Conservation (phyloP, 1,140 invertebrate species). For the Parapsyche elsis region DNA sequence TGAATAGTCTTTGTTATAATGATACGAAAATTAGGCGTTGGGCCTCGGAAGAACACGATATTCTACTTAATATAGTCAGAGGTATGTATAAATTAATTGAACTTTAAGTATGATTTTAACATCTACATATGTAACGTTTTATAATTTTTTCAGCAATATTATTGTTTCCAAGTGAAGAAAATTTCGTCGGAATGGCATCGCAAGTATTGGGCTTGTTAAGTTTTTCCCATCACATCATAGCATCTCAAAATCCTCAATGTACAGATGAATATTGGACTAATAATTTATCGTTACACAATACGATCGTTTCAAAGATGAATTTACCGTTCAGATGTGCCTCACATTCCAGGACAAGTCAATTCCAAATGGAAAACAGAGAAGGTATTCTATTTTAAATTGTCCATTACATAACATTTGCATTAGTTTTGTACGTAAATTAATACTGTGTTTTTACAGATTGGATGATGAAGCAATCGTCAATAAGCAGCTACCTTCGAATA, state of each 20-base stretch:
- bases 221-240: constrained; percentile 47
- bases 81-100: constrained; percentile 64
- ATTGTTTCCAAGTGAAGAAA: constrained; percentile 67
- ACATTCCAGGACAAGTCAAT: constrained; percentile 65
- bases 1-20: constrained; percentile 69
- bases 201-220: constrained; percentile 47
- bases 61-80: constrained; percentile 70
- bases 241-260: constrained; percentile 5
- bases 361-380: constrained; percentile 59
- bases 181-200: constrained; percentile 43
- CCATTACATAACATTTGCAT: not conserved
- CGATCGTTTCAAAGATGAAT: constrained; percentile 62
- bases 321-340: constrained; percentile 65
- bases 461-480: constrained; percentile 61
- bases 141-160: constrained; percentile 65
- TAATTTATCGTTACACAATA: constrained; percentile 66
- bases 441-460: not conserved
- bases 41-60: constrained; percentile 66
- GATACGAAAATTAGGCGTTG: constrained; percentile 65
- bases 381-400: constrained; percentile 55
- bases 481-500: constrained; percentile 63
- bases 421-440: not conserved
- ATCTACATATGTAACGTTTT: constrained; percentile 8
- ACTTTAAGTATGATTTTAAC: constrained; percentile 31
- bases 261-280: constrained; percentile 20